Percentiles rank a stretch among this genome's conserved stretches.
phyloP scores from a whole-genome alignment of 1,140 invertebrate species.

The Agrilus planipennis region DNA sequence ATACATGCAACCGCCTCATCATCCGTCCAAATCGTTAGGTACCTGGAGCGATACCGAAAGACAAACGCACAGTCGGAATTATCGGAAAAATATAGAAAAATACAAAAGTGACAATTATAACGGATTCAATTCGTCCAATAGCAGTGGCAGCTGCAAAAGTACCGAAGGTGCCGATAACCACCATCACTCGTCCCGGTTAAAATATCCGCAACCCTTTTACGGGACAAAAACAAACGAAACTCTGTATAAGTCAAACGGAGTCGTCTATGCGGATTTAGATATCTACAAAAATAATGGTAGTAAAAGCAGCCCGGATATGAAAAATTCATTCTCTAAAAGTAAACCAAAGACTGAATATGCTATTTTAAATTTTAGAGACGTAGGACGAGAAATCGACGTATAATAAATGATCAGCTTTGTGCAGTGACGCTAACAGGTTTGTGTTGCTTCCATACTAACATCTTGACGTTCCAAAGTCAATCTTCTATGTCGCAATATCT shows the following conservation, averaged over 20 bases:
- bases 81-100: slow-evolving; percentile 30
- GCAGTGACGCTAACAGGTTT: too few relatives aligned
- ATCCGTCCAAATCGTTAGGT: slow-evolving; percentile 22
- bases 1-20: slow-evolving; percentile 38
- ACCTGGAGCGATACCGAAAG: slow-evolving; percentile 23
- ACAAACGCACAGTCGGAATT: slow-evolving; percentile 18
- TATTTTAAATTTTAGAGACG: slow-evolving; percentile 65
- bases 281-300: slow-evolving; percentile 18
- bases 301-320: slow-evolving; percentile 1
- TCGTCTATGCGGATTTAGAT: slow-evolving; percentile 33
- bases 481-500: too few relatives aligned
- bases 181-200: slow-evolving; percentile 27
- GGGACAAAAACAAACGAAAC: slow-evolving; percentile 5
- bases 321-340: slow-evolving; percentile 16
- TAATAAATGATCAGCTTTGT: too few relatives aligned
- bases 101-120: too few relatives aligned
- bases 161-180: slow-evolving; percentile 24
- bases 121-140: too few relatives aligned
- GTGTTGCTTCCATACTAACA: too few relatives aligned
- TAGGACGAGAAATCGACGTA: slow-evolving; percentile 64
- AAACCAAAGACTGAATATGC: slow-evolving; percentile 52
- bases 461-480: too few relatives aligned
- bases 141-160: too few relatives aligned
- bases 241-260: slow-evolving; percentile 24
- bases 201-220: slow-evolving; percentile 31